Conservation (phyloP, 2,113 vertebrate genomes). For the Cochlearius cochlearius region DNA sequence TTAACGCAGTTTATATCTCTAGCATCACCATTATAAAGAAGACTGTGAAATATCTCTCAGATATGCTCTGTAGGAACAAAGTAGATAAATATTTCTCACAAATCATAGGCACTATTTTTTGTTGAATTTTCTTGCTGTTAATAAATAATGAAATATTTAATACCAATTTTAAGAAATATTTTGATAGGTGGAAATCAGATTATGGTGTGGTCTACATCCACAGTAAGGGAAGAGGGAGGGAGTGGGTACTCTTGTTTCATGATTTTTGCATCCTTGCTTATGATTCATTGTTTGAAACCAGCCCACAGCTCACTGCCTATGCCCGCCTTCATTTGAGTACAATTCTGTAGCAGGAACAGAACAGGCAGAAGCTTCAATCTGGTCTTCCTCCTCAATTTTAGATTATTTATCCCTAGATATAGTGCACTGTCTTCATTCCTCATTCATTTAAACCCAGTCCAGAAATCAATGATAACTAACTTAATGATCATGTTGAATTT, state of each 20-base stretch:
- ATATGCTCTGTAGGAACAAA: slow-evolving; percentile 7
- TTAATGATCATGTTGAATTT: not conserved
- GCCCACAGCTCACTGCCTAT: not conserved
- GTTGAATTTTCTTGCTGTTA: not conserved
- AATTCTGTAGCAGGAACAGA: not conserved
- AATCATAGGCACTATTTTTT: not conserved
- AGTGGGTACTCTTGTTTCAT: not conserved
- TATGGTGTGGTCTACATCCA: not conserved
- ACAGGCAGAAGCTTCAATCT: not conserved
- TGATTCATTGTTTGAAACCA: not conserved
- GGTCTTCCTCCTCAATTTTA: not conserved
- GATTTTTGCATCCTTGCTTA: not conserved
- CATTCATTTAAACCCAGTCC: not conserved
- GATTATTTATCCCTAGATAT: not conserved
- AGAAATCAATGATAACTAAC: not conserved
- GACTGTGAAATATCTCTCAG: slow-evolving; percentile 39
- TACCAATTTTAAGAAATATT: not conserved
- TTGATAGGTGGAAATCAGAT: not conserved
- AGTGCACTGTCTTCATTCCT: not conserved
- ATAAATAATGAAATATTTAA: slow-evolving; percentile 30
- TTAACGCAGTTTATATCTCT: slow-evolving; percentile 46
- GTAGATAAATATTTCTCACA: slow-evolving; percentile 27
- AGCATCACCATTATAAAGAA: slow-evolving; percentile 33
- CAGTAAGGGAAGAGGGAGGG: not conserved
- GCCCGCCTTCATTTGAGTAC: not conserved